Percentiles rank a stretch among this genome's conserved stretches.
Conservation (phyloP, 2,888 invertebrate species). For the Eupeodes luniger region DNA sequence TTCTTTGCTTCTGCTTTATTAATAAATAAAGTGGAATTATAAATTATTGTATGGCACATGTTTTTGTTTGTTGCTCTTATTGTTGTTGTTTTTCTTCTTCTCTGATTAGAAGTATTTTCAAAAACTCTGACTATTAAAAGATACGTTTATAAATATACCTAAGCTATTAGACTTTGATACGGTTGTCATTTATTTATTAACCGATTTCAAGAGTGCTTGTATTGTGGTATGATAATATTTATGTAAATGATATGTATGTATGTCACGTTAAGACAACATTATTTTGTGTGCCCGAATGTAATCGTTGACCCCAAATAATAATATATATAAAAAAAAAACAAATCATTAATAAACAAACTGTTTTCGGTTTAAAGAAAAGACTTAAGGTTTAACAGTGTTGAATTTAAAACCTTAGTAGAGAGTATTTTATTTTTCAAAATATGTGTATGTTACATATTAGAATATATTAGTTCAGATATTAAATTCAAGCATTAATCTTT, state of each 20-base stretch:
- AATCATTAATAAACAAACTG: not conserved
- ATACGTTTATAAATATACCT: slow-evolving; percentile 11
- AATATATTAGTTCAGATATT: not conserved
- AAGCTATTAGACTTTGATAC: slow-evolving; percentile 53
- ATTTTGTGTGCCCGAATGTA: slow-evolving; percentile 22
- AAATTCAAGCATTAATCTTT: no score
- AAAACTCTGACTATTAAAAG: slow-evolving; percentile 46
- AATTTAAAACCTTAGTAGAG: not conserved
- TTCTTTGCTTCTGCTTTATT: slow-evolving; percentile 57
- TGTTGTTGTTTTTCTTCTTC: slow-evolving; percentile 6
- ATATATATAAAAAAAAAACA: not conserved
- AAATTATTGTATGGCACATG: slow-evolving; percentile 15
- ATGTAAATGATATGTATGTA: slow-evolving; percentile 59
- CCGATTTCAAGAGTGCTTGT: not conserved
- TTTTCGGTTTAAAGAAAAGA: not conserved
- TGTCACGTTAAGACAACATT: slow-evolving; percentile 46
- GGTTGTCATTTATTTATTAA: slow-evolving; percentile 27
- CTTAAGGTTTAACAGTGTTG: not conserved
- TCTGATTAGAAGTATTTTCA: slow-evolving; percentile 39
- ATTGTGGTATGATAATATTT: not conserved
- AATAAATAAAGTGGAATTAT: slow-evolving; percentile 6
- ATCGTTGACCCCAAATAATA: slow-evolving; percentile 8
- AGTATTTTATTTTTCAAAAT: not conserved
- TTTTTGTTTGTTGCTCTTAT: slow-evolving; percentile 10
- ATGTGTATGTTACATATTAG: not conserved